Base-by-base conservation (phyloP, 2,113 vertebrate species). In the Pseudorasbora parva region DNA sequence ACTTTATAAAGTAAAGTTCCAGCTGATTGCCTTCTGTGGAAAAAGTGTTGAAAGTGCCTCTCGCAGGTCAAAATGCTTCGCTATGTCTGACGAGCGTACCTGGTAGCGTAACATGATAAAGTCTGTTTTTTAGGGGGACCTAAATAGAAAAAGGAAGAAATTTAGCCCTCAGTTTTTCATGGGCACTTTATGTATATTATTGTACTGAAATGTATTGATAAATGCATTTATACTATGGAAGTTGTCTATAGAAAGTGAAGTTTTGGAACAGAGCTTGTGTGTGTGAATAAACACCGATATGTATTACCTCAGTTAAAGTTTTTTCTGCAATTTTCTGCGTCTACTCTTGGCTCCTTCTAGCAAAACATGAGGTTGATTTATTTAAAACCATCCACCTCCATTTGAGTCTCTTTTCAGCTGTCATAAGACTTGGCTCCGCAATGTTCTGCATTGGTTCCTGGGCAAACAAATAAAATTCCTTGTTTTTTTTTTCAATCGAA, bases 281-380 rank as follows among this genome's bases (percentile, higher is more conserved):
- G 89, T 82, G 49, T 82, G 88, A 92, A 93, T 87, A 92, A 86
- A 91, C 51, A 78, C 79, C 85, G 84, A 88, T 88, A 68, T 56
- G 12, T 80, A 57, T 83, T 90, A 41, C 51, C 74, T 41, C 19
- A 93, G 89, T 92, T 93, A 91, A 82, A 88, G 88, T 87, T 90
- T 89, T 87, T 82, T 86, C 85, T 72, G 81, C 86, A 90, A 90
- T 92, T 91, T 86, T 91, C 86, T 88, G 79, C 76, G 74, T 87
- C 87, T 86, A 88, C 89, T 84, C 85, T 84, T 92, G 92, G 91
- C 90, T 88, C 81, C 85, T 82, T 84, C 88, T 91, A 91, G 90
- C 90, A 88, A 93, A 93, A 93, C 87, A 91, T 88, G 88, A 91
- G 91, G 90, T 91, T 15, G 82, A 88, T 92, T 86, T 93, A 94